Conservation (phyloP, 2,888 invertebrate species). For the Pegoplata infirma region DNA sequence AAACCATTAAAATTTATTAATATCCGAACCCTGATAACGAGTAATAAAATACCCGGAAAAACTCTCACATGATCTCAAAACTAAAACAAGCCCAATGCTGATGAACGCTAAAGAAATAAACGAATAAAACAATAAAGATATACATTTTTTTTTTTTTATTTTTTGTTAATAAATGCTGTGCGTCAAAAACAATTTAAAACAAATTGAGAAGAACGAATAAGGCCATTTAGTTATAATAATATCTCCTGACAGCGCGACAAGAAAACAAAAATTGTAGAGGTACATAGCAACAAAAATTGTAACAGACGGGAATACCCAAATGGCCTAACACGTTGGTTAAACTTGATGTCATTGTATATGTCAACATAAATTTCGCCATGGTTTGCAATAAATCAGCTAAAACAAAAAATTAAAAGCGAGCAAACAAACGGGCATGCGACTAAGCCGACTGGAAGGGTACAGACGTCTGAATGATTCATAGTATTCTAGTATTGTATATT, state of each 20-base stretch:
- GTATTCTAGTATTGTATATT: slow-evolving; percentile 1
- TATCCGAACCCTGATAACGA: background rate
- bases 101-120: background rate
- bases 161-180: slow-evolving; percentile 5
- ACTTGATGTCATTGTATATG: slow-evolving; percentile 2
- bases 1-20: too few species aligned
- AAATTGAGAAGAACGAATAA: background rate
- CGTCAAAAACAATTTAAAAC: background rate
- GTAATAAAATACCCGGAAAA: slow-evolving; percentile 29
- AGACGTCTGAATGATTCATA: slow-evolving; percentile 33
- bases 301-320: background rate
- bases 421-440: background rate
- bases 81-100: background rate
- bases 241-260: slow-evolving; percentile 26
- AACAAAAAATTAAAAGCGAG: background rate
- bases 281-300: background rate
- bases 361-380: slow-evolving; percentile 46
- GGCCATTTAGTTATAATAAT: background rate
- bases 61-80: slow-evolving; percentile 25
- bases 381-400: slow-evolving; percentile 14
- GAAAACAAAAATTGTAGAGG: slow-evolving; percentile 1
- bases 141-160: too few species aligned
- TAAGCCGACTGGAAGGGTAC: slow-evolving; percentile 1
- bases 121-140: slow-evolving; percentile 14
- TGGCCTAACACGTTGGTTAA: slow-evolving; percentile 23